These are phyloP conservation scores for Lophura nycthemera DNA, from an alignment of 2,113 vertebrate species.

Conservation along the genomic window DNA sequence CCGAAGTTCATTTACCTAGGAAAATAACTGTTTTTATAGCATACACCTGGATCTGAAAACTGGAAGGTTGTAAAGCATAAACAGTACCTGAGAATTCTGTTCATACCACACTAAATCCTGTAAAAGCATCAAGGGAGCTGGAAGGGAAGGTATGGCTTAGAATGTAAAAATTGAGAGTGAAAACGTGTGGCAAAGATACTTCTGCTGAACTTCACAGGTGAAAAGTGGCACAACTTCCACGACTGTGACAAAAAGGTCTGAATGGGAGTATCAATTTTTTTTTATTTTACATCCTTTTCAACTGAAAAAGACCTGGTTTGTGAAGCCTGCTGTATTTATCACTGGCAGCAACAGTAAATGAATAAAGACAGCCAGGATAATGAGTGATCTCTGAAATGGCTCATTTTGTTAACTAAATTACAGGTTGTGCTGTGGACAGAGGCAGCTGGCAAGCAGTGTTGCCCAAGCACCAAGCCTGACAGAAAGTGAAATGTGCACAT, in stretches of 20 bases:
- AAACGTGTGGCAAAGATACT: neutral
- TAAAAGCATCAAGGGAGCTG: neutral
- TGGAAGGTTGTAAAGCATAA: neutral
- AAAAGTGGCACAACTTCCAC: neutral
- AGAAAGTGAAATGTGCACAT: conserved; percentile 58
- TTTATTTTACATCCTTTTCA: neutral
- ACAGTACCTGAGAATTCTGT: neutral
- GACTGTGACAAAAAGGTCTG: neutral
- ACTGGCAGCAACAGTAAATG: conserved; percentile 45
- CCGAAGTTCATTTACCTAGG: neutral
- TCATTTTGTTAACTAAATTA: conserved; percentile 81
- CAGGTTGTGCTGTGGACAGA: conserved; percentile 64
- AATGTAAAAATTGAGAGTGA: neutral
- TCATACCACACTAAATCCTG: neutral
- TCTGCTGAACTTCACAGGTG: neutral
- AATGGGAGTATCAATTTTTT: neutral
- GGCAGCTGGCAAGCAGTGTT: conserved; percentile 56
- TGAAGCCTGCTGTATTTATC: conserved; percentile 18
- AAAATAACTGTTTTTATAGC: neutral
- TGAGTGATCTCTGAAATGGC: conserved; percentile 68
- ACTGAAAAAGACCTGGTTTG: neutral
- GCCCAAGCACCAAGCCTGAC: conserved; percentile 20
- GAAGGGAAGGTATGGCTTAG: neutral
- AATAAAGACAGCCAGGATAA: conserved; percentile 48
- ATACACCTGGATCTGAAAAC: neutral